Percentiles rank a stretch among this genome's conserved stretches.
Evolutionary conservation across 2,113 vertebrate genomes (phyloP).

Genomic region (Mohoua ochrocephala): DNA sequence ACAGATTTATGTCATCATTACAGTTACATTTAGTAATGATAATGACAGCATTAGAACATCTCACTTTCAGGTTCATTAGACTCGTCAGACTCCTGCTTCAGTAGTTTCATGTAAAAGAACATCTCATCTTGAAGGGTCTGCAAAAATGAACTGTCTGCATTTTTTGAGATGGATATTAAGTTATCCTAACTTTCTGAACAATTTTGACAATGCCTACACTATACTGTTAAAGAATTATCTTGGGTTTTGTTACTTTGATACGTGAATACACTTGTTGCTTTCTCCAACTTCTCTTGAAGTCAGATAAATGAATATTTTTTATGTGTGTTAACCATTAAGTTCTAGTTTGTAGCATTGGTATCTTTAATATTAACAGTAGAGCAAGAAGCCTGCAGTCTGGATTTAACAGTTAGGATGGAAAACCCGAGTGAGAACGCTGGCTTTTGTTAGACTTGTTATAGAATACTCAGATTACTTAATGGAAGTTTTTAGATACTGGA

Average conservation of each 20-base stretch:
- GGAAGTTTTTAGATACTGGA: not conserved
- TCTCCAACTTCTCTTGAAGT: not conserved
- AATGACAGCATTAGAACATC: constrained; percentile 37
- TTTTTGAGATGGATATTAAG: not conserved
- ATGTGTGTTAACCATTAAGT: not conserved
- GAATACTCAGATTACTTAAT: not conserved
- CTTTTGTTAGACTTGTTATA: not conserved
- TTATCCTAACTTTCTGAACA: not conserved
- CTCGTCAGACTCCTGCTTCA: constrained; percentile 26
- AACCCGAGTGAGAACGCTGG: not conserved
- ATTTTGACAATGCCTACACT: not conserved
- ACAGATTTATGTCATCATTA: constrained; percentile 21
- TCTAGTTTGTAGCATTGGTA: not conserved
- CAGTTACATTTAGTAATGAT: not conserved
- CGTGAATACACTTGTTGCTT: not conserved
- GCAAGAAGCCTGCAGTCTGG: not conserved
- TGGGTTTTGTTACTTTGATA: not conserved
- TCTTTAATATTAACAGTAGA: not conserved
- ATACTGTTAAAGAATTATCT: not conserved
- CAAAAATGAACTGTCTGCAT: not conserved
- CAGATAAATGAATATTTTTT: not conserved
- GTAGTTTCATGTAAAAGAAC: not conserved
- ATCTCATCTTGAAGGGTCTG: not conserved
- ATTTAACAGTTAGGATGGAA: not conserved
- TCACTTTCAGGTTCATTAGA: constrained; percentile 22